Conservation (phyloP, 2,797 vertebrate genomes). For the Molossus molossus region DNA sequence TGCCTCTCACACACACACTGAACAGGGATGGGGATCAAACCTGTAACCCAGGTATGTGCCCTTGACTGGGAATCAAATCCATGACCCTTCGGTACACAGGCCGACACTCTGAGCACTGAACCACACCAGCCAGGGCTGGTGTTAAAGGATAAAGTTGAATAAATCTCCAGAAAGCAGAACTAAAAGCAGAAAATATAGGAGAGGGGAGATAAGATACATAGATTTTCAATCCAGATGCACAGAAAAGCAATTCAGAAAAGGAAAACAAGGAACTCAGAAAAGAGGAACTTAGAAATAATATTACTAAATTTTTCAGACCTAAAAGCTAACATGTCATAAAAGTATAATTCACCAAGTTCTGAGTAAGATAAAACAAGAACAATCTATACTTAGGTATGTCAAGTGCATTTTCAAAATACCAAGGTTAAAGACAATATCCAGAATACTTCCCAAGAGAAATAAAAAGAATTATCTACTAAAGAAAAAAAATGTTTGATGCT, state of each 20-base stretch:
- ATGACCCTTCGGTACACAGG: too few relatives aligned
- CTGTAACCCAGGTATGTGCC: too few relatives aligned
- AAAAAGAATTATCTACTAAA: not conserved
- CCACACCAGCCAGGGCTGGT: not conserved
- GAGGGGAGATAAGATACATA: not conserved
- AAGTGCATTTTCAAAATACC: conserved; percentile 29
- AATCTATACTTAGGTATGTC: not conserved
- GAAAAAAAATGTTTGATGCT: not conserved
- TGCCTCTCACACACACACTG: too few relatives aligned
- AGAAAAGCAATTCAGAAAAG: conserved; percentile 21
- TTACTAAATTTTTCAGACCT: not conserved
- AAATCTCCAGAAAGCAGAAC: conserved; percentile 20
- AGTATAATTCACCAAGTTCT: conserved; percentile 2
- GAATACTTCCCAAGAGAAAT: conserved; percentile 36
- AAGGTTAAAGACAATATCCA: conserved; percentile 33
- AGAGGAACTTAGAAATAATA: not conserved
- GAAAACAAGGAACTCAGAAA: not conserved
- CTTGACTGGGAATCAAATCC: too few relatives aligned
- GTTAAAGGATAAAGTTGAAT: not conserved
- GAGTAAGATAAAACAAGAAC: conserved; percentile 10
- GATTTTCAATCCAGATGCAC: not conserved
- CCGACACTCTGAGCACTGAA: too few relatives aligned
- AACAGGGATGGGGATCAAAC: too few relatives aligned
- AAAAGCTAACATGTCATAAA: not conserved
- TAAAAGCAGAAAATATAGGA: not conserved